These are phyloP conservation scores for Suncus etruscus DNA, from an alignment of 2,113 vertebrate species.

Conservation along the genomic window DNA sequence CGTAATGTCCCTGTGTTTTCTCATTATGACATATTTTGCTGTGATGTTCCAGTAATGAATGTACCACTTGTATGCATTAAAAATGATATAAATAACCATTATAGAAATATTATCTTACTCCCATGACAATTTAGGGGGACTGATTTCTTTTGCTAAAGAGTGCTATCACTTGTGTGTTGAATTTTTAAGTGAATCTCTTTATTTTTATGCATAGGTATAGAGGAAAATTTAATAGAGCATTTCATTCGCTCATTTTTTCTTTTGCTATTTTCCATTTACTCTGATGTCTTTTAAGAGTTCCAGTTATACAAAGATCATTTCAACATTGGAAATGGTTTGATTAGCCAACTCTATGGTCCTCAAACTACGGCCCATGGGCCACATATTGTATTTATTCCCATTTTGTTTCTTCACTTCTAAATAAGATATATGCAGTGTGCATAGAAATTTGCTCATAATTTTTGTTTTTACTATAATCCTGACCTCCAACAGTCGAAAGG, in stretches of 20 bases:
- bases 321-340: constrained; percentile 20
- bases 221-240: constrained; percentile 13
- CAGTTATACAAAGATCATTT: constrained; percentile 61
- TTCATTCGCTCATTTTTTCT: constrained; percentile 34
- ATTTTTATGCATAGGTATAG: constrained; percentile 60
- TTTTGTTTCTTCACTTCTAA: too few species aligned
- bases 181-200: constrained; percentile 59
- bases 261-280: constrained; percentile 55
- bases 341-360: too few species aligned
- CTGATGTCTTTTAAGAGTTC: constrained; percentile 49
- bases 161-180: constrained; percentile 57
- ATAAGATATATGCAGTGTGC: too few species aligned
- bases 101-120: constrained; percentile 68
- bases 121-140: constrained; percentile 39
- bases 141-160: constrained; percentile 59
- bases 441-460: too few species aligned
- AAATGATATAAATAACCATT: constrained; percentile 76
- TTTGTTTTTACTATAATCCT: too few species aligned
- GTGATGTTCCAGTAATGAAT: constrained; percentile 63
- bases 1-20: constrained; percentile 73
- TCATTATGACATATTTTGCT: constrained; percentile 62
- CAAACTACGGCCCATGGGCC: too few species aligned
- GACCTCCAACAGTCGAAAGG: too few species aligned
- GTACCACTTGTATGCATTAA: constrained; percentile 71
- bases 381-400: too few species aligned